Conservation (phyloP, 2,888 invertebrate genomes). For the Orthosia gracilis region DNA sequence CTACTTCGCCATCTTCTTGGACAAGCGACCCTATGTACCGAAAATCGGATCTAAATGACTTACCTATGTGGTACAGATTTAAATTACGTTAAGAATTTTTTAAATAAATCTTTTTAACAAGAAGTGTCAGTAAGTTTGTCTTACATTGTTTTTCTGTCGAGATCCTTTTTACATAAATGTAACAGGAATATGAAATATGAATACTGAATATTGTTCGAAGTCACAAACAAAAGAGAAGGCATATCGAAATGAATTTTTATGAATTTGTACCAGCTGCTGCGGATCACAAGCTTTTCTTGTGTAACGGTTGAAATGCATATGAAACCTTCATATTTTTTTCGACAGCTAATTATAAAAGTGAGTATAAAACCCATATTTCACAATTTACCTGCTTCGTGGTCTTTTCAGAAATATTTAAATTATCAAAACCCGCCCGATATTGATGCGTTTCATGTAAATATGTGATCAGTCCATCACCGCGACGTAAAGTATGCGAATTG, state of each 20-base stretch:
- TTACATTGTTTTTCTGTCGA: constrained; percentile 53
- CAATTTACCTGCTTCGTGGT: constrained; percentile 34
- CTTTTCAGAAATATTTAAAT: constrained; percentile 56
- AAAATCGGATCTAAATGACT: no score
- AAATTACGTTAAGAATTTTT: not conserved
- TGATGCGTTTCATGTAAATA: constrained; percentile 74
- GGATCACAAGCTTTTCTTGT: constrained; percentile 38
- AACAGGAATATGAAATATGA: constrained; percentile 66
- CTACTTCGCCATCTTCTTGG: no score
- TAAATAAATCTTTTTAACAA: not conserved
- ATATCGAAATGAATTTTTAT: constrained; percentile 56
- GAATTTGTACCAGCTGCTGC: constrained; percentile 60
- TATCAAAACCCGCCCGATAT: constrained; percentile 40
- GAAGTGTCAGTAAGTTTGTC: constrained; percentile 20
- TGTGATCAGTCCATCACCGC: constrained; percentile 67
- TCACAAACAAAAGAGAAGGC: constrained; percentile 46
- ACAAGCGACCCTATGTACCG: no score
- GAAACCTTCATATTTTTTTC: constrained; percentile 5
- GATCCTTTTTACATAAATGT: constrained; percentile 59
- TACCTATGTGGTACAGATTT: not conserved
- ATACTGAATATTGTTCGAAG: constrained; percentile 53
- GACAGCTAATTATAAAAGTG: constrained; percentile 13
- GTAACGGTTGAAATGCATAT: constrained; percentile 24
- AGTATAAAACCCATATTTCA: constrained; percentile 15
- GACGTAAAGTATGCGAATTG: constrained; percentile 72